These are phyloP conservation scores for Thermophis baileyi DNA, from an alignment of 2,113 vertebrate species.

Conservation along the genomic window DNA sequence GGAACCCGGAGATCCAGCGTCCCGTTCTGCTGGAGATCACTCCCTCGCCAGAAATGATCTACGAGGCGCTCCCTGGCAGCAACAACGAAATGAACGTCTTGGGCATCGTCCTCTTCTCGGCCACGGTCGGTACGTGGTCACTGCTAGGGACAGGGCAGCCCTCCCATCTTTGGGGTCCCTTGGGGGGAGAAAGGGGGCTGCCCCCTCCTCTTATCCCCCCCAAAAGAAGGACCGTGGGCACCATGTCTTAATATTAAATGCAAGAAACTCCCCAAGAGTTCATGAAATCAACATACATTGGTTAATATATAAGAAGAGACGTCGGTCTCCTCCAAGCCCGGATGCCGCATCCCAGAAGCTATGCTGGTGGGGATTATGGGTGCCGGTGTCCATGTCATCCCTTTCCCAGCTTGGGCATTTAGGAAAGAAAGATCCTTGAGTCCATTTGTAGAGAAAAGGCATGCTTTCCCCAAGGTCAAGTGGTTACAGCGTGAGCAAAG, in stretches of 20 bases:
- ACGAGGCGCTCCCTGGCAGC: conserved; percentile 79
- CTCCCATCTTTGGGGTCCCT: neutral
- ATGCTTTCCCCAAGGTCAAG: too few relatives aligned
- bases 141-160: rapidly evolving
- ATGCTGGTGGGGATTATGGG: neutral
- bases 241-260: neutral
- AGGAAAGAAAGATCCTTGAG: too few relatives aligned
- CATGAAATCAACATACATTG: neutral
- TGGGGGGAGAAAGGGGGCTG: neutral
- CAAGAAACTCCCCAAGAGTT: too few relatives aligned
- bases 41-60: conserved; percentile 73
- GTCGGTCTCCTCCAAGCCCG: neutral
- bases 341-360: neutral
- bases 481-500: too few relatives aligned
- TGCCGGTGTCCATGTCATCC: neutral
- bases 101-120: conserved; percentile 89
- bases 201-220: neutral
- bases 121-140: conserved; percentile 77
- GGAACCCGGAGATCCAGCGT: conserved; percentile 66
- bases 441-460: too few relatives aligned
- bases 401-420: too few relatives aligned
- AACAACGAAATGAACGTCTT: conserved; percentile 89
- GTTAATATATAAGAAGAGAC: neutral
- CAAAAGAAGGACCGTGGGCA: neutral
- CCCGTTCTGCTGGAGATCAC: conserved; percentile 81